A percentile compares a stretch with the other conserved stretches of the same genome.
Evolutionary conservation across 2,113 vertebrate genomes (phyloP).

Genomic region (Platichthys flesus): DNA sequence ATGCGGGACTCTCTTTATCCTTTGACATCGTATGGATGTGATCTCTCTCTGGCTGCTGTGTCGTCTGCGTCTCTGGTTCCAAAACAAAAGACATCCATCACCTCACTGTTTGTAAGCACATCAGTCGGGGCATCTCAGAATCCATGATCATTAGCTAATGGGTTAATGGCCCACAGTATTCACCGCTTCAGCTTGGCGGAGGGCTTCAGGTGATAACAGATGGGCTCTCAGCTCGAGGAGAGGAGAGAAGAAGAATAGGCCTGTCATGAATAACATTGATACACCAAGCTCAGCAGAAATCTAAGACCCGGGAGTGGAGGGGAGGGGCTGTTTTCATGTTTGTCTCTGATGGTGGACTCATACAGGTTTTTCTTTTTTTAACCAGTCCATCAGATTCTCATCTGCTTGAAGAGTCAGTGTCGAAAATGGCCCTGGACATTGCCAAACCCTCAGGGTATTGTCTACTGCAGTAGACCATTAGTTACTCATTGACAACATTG

Average conservation of each 20-base stretch:
- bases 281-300: conserved; percentile 24
- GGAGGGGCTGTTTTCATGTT: neutral
- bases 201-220: conserved; percentile 53
- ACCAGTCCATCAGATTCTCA: neutral
- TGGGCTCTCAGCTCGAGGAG: conserved; percentile 27
- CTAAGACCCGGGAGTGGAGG: neutral
- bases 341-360: neutral
- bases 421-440: neutral
- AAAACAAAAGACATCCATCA: conserved; percentile 18
- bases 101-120: conserved; percentile 26
- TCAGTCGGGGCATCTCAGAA: conserved; percentile 21
- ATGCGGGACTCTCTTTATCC: conserved; percentile 5
- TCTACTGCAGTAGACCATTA: neutral
- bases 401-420: neutral
- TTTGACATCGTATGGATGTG: neutral
- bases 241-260: conserved; percentile 26
- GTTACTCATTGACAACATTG: neutral
- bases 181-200: conserved; percentile 10
- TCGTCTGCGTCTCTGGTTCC: neutral
- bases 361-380: neutral
- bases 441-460: neutral
- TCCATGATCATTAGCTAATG: conserved; percentile 53
- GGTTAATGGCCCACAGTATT: conserved; percentile 30
- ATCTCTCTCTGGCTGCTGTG: conserved; percentile 5
- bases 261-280: conserved; percentile 34